These are phyloP conservation scores for Caenorhabditis drosophilae DNA, from an alignment of 2,888 invertebrate species.

Conservation along the genomic window DNA sequence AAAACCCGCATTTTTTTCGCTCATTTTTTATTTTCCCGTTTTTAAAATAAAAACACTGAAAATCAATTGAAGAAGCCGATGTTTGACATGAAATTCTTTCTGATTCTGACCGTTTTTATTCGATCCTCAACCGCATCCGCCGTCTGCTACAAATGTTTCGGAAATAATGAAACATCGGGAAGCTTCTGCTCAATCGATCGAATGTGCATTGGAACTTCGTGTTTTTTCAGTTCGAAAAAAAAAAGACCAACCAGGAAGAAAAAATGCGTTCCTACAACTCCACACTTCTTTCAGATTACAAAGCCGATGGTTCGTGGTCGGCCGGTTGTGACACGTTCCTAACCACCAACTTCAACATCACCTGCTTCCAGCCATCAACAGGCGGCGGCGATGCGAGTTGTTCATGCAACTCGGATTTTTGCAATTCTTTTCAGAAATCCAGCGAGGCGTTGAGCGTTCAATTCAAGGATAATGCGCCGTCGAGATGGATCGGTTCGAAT, in stretches of 20 bases:
- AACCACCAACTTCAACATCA: conserved; percentile 11
- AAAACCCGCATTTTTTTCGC: too few species aligned
- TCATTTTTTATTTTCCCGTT: too few species aligned
- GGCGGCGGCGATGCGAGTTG: conserved; percentile 9
- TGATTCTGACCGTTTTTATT: too few species aligned
- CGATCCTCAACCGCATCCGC: conserved; percentile 5
- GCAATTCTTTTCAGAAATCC: conserved; percentile 22
- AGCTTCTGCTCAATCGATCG: conserved; percentile 46
- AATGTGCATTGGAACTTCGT: conserved; percentile 39
- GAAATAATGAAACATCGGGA: conserved; percentile 36
- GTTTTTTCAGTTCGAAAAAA: conserved; percentile 35
- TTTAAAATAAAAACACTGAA: too few species aligned
- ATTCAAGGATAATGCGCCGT: too few species aligned
- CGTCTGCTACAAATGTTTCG: conserved; percentile 44
- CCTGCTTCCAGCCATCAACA: too few species aligned
- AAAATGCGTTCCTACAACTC: not conserved
- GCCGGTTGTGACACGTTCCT: conserved; percentile 22
- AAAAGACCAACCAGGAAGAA: too few species aligned
- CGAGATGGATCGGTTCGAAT: too few species aligned
- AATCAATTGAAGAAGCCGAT: too few species aligned
- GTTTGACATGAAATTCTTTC: not conserved
- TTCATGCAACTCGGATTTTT: conserved; percentile 29
- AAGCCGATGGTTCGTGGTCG: conserved; percentile 14
- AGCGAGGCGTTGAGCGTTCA: conserved; percentile 13
- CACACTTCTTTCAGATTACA: conserved; percentile 7